Conservation (phyloP, 2,888 invertebrate species). For the Nymphalis urticae region DNA sequence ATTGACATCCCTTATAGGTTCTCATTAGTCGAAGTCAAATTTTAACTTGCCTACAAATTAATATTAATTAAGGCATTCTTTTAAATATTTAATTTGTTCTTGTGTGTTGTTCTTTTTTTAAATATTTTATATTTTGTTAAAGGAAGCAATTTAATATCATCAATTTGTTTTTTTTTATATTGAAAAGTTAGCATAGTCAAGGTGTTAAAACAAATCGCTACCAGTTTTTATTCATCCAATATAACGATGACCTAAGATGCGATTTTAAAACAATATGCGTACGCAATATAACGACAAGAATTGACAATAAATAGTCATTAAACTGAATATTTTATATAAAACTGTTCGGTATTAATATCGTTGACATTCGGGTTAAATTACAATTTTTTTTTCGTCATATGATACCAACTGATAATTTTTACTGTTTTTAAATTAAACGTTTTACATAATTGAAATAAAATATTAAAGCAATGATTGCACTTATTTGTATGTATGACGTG, state of each 20-base stretch:
- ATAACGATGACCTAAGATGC: constrained; percentile 6
- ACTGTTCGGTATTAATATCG: neutral
- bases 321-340: neutral
- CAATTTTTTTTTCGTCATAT: neutral
- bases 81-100: too few relatives aligned
- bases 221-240: neutral
- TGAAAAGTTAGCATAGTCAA: neutral
- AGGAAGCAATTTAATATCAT: too few relatives aligned
- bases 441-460: neutral
- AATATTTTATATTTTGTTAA: too few relatives aligned
- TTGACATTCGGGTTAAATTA: constrained; percentile 4
- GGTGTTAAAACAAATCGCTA: neutral
- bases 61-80: too few relatives aligned
- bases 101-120: too few relatives aligned
- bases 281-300: neutral
- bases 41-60: too few relatives aligned
- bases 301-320: constrained; percentile 7
- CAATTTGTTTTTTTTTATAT: neutral
- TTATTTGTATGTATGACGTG: neutral
- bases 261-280: constrained; percentile 1
- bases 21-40: too few relatives aligned
- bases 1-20: too few relatives aligned
- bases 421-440: constrained; percentile 11
- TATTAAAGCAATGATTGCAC: neutral
- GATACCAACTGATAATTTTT: constrained; percentile 3